These are phyloP conservation scores for Trachymyrmex cornetzi DNA, from an alignment of 1,140 invertebrate genomes.

Conservation along the genomic window DNA sequence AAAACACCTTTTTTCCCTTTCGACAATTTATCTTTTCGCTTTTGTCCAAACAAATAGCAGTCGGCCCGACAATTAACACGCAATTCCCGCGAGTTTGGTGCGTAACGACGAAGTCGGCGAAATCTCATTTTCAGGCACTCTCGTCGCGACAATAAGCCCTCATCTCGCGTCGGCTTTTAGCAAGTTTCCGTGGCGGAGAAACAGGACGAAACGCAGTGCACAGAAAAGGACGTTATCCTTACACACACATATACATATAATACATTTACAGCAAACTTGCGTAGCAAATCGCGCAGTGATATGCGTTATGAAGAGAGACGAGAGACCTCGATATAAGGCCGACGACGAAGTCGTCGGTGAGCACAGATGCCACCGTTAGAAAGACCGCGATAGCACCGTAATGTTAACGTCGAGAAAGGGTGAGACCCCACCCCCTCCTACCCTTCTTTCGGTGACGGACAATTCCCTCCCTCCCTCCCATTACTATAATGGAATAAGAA, in stretches of 20 bases:
- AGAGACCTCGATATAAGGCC: constrained; percentile 26
- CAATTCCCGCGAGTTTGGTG: constrained; percentile 18
- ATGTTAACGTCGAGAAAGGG: constrained; percentile 46
- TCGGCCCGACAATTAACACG: constrained; percentile 13
- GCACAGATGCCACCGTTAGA: constrained; percentile 41
- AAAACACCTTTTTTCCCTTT: neutral
- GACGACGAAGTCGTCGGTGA: constrained; percentile 28
- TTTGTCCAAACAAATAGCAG: neutral
- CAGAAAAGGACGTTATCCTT: constrained; percentile 29
- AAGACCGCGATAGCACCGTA: constrained; percentile 38
- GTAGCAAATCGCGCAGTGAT: neutral
- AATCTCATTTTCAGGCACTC: constrained; percentile 40
- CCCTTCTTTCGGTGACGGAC: neutral
- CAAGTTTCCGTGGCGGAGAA: constrained; percentile 25
- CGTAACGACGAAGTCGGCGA: constrained; percentile 19
- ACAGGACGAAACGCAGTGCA: neutral
- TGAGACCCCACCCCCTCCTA: neutral
- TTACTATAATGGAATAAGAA: no score
- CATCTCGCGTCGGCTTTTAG: constrained; percentile 42
- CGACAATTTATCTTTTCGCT: constrained; percentile 2
- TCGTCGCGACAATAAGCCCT: constrained; percentile 51
- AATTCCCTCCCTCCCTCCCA: neutral
- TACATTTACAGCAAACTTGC: constrained; percentile 33
- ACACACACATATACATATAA: no score
- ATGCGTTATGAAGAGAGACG: constrained; percentile 41